Conservation (phyloP, 1,140 invertebrate species). For the Drosophila bocqueti region DNA sequence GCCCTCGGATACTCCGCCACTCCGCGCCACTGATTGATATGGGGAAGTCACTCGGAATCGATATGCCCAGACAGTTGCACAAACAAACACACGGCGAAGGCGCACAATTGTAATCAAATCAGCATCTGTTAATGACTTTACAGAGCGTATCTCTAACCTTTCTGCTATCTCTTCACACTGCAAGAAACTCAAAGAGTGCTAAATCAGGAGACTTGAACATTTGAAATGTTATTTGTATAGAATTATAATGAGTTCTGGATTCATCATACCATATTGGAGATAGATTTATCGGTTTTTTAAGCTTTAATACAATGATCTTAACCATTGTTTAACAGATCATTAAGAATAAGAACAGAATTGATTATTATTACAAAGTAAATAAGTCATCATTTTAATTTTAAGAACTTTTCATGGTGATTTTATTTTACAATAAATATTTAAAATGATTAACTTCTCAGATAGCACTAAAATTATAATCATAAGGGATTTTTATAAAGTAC, state of each 20-base stretch:
- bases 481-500: not conserved
- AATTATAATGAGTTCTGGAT: not conserved
- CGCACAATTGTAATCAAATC: constrained; percentile 62
- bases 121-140: constrained; percentile 75
- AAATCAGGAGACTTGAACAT: not conserved
- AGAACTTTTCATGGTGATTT: not conserved
- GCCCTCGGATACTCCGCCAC: constrained; percentile 53
- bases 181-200: not conserved
- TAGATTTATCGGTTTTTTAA: not conserved
- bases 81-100: constrained; percentile 5
- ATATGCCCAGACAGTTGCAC: constrained; percentile 36
- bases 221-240: not conserved
- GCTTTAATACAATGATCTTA: too few species aligned
- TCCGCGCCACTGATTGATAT: constrained; percentile 33
- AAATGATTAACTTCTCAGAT: not conserved
- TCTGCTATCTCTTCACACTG: constrained; percentile 16
- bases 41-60: constrained; percentile 25
- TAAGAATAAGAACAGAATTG: not conserved
- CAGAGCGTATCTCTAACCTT: constrained; percentile 42
- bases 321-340: not conserved
- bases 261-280: not conserved
- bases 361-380: too few species aligned
- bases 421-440: not conserved
- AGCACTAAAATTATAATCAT: not conserved
- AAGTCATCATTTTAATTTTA: not conserved